Conservation (phyloP, 2,797 vertebrate genomes). For the Semaprochilodus insignis region DNA sequence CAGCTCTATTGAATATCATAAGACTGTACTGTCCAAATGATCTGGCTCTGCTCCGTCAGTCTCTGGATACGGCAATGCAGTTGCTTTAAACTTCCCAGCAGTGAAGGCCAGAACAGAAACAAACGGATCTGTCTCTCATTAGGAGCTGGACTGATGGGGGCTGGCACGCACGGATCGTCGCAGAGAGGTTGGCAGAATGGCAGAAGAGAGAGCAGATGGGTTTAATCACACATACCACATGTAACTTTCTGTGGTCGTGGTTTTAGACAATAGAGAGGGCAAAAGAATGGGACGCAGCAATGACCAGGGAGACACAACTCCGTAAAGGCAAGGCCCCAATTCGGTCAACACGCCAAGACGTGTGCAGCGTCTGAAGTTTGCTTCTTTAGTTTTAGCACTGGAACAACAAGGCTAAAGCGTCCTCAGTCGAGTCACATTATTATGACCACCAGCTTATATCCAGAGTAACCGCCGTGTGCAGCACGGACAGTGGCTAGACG, state of each 20-base stretch:
- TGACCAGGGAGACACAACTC: no score
- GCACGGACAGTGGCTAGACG: no score
- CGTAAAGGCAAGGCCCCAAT: no score
- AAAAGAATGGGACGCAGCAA: background rate
- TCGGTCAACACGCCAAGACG: no score
- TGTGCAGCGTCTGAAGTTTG: no score
- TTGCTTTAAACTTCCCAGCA: background rate
- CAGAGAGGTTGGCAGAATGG: background rate
- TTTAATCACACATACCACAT: background rate
- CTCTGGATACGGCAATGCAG: background rate
- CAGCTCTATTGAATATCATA: background rate
- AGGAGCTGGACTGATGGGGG: background rate
- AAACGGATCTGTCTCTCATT: conserved; percentile 2
- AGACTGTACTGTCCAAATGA: background rate
- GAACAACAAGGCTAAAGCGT: no score
- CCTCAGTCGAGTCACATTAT: no score
- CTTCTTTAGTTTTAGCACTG: no score
- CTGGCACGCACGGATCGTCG: background rate
- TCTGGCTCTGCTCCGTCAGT: background rate
- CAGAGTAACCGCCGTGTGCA: no score
- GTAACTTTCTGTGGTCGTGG: background rate
- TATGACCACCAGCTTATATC: no score
- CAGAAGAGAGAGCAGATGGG: background rate
- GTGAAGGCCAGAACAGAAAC: background rate
- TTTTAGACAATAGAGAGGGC: background rate